Evolutionary conservation across 2,888 invertebrate species (phyloP), one percentile per base, ranked within the genome.

Genomic region (Amphipyra berbera): DNA sequence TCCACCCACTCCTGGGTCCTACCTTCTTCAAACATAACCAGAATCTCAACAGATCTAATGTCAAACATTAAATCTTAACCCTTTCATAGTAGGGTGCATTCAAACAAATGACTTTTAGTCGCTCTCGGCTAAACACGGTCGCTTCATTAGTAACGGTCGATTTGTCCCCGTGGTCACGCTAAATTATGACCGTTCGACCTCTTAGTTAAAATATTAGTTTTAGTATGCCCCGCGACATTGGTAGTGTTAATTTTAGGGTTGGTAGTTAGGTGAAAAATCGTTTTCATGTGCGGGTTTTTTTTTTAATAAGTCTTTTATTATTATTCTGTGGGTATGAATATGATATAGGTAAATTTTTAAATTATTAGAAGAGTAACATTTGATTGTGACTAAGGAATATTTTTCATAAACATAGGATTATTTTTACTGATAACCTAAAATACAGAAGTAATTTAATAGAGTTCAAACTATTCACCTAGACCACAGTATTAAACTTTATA

Each of bases 181-280:
- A 85, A 89, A 84, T 91, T 88, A 89, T 83, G 83, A 84, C 81
- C 76, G 79, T 81, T 82, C 76, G 81, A 83, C 83, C 82, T 82
- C 79, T 84, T 80, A 79, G 75, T 85, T 88, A 88, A 93, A 91
- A 91, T 93, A 92, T 93, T 91, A 88, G 83, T 84, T 83, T 82
- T 72, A 76, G 73, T 76, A 78, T 79, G 78, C 81, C 86, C 87
- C 79, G 73, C 73, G 81, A 70, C 73, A 64, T 73, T 79, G 78
- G 80, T 65, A 66, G 79, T 82, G 80, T 63, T 79, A 76, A 72
- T 56, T 75, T 68, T 64, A 48, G 9, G 13, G 27, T 47, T 42
- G 9, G n/a, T 10, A 42, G 15, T 9, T 10, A 50, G 41, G 37
- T 3, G 33, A 3, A 47, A 14, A 5, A 8, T 14, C 9, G 2